A percentile compares a stretch with the other conserved stretches of the same genome.
phyloP scores from a whole-genome alignment of 2,113 vertebrate genomes.

The Rhinichthys klamathensis region DNA sequence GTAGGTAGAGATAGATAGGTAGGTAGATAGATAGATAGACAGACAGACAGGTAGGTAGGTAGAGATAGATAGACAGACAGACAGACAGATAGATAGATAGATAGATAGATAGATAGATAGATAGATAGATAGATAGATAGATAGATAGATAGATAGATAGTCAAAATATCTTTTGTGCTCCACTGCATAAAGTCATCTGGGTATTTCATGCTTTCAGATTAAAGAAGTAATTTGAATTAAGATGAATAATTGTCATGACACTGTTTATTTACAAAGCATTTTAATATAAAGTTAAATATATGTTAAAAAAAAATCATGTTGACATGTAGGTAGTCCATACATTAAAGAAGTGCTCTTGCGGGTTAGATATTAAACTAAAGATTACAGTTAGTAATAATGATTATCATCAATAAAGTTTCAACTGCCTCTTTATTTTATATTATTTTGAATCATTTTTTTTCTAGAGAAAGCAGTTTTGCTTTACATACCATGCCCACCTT shows the following conservation, averaged over 20 bases:
- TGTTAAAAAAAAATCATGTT: not conserved
- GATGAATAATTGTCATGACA: not conserved
- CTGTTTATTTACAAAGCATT: not conserved
- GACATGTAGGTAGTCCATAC: not conserved
- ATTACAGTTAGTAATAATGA: not conserved
- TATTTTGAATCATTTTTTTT: not conserved
- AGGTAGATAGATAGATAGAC: too few relatives aligned
- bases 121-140: too few relatives aligned
- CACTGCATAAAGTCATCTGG: not conserved
- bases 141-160: too few relatives aligned
- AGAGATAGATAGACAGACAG: too few relatives aligned
- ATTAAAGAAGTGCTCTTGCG: not conserved
- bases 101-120: too few relatives aligned
- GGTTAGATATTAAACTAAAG: not conserved
- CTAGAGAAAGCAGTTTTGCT: not conserved
- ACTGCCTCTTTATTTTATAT: too few relatives aligned
- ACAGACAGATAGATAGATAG: too few relatives aligned
- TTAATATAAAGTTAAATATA: conserved; percentile 8
- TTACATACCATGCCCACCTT: not conserved
- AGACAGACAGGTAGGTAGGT: too few relatives aligned
- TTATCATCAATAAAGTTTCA: not conserved
- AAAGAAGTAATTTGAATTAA: not conserved
- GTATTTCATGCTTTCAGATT: not conserved
- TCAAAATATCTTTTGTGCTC: not conserved
- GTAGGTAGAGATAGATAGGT: too few relatives aligned